phyloP scores from a whole-genome alignment of 2,113 vertebrate species.

The Gallinago media region DNA sequence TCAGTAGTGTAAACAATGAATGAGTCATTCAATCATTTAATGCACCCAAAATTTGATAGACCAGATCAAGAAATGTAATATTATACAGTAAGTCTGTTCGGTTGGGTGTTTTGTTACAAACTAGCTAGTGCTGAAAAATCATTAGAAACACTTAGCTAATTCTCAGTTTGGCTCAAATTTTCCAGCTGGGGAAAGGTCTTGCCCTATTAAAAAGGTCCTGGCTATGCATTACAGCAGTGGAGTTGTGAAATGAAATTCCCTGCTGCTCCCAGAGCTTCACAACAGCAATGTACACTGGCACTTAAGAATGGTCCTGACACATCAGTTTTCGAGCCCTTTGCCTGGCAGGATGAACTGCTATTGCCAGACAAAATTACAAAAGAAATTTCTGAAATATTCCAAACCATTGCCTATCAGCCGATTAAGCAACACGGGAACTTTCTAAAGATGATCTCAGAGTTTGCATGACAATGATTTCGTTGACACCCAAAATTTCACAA shows the following conservation, averaged over 20 bases:
- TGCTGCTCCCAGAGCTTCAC: not conserved
- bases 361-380: not conserved
- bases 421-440: not conserved
- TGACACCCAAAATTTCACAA: not conserved
- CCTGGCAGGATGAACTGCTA: not conserved
- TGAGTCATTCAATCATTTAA: not conserved
- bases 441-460: not conserved
- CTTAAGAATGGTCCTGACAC: not conserved
- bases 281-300: not conserved
- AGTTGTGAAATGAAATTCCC: not conserved
- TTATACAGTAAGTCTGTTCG: not conserved
- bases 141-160: constrained; percentile 27
- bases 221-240: not conserved
- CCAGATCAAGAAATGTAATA: not conserved
- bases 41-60: not conserved
- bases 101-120: not conserved
- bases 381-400: not conserved
- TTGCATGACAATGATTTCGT: not conserved
- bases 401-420: not conserved
- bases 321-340: not conserved
- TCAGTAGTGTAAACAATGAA: not conserved
- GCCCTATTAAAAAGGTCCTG: not conserved
- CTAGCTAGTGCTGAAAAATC: constrained; percentile 2
- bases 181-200: not conserved
- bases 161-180: constrained; percentile 12